Percentiles rank a stretch among this genome's conserved stretches.
phyloP scores from a whole-genome alignment of 2,888 invertebrate species.

The Amiota communis region DNA sequence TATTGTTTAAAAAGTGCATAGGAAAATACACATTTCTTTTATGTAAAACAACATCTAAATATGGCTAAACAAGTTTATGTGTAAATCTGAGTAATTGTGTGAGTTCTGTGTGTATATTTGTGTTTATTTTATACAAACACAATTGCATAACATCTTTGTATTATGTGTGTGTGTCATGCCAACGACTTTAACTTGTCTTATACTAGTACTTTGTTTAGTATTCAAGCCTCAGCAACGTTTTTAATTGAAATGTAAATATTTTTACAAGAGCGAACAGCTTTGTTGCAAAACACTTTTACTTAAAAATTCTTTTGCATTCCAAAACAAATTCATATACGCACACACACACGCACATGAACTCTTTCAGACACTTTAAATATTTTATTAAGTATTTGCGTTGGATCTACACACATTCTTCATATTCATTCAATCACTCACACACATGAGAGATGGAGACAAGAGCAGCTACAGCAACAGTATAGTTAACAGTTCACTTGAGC shows the following conservation, averaged over 20 bases:
- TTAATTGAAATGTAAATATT: slow-evolving; percentile 53
- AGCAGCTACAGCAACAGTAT: neutral
- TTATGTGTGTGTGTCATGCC: slow-evolving; percentile 15
- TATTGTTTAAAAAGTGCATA: slow-evolving; percentile 14
- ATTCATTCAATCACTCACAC: too few species aligned
- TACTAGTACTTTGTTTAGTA: slow-evolving; percentile 26
- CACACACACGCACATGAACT: neutral
- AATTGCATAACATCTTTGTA: slow-evolving; percentile 8
- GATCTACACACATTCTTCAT: neutral
- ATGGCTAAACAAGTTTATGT: neutral
- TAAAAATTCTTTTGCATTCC: slow-evolving; percentile 35
- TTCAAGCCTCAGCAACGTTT: slow-evolving; percentile 33
- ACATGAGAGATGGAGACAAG: too few species aligned
- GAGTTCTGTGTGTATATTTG: neutral
- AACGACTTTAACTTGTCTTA: neutral
- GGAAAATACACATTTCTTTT: slow-evolving; percentile 1
- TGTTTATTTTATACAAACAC: slow-evolving; percentile 10
- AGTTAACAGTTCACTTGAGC: too few species aligned
- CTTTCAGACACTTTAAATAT: neutral
- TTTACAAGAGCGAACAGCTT: slow-evolving; percentile 23
- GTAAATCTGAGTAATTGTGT: slow-evolving; percentile 1
- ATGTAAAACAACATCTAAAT: neutral
- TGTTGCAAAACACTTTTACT: slow-evolving; percentile 19
- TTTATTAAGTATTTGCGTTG: slow-evolving; percentile 14
- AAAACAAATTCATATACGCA: slow-evolving; percentile 35